Conservation (phyloP, 2,113 vertebrate genomes). For the Chloropsis hardwickii region DNA sequence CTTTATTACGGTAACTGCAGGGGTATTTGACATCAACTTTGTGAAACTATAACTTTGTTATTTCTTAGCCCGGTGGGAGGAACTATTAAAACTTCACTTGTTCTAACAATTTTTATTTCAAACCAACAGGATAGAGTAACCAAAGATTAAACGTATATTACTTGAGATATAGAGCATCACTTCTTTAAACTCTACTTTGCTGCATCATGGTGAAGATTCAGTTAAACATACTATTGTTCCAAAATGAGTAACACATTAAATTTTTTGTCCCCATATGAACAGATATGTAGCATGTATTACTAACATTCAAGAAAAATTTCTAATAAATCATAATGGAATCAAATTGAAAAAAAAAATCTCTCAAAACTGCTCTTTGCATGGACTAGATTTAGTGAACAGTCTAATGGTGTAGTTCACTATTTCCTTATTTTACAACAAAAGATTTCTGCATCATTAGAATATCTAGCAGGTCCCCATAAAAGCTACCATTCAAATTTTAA, state of each 20-base stretch:
- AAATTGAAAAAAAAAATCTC: not conserved
- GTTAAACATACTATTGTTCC: not conserved
- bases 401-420: not conserved
- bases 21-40: not conserved
- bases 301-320: not conserved
- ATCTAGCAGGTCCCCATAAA: not conserved
- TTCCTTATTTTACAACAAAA: constrained; percentile 1
- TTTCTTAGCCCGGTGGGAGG: not conserved
- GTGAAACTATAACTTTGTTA: constrained; percentile 46
- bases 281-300: not conserved
- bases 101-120: not conserved
- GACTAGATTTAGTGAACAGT: not conserved
- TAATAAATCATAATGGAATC: not conserved
- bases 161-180: not conserved
- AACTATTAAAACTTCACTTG: constrained; percentile 1
- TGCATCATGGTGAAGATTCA: not conserved
- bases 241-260: not conserved
- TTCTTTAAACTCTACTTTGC: not conserved
- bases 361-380: not conserved
- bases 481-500: not conserved
- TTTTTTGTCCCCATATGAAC: not conserved
- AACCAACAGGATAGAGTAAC: not conserved
- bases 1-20: not conserved
- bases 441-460: not conserved
- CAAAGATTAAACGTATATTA: not conserved